These are phyloP conservation scores for Mustela lutreola DNA, from an alignment of 2,113 vertebrate genomes.

Conservation along the genomic window DNA sequence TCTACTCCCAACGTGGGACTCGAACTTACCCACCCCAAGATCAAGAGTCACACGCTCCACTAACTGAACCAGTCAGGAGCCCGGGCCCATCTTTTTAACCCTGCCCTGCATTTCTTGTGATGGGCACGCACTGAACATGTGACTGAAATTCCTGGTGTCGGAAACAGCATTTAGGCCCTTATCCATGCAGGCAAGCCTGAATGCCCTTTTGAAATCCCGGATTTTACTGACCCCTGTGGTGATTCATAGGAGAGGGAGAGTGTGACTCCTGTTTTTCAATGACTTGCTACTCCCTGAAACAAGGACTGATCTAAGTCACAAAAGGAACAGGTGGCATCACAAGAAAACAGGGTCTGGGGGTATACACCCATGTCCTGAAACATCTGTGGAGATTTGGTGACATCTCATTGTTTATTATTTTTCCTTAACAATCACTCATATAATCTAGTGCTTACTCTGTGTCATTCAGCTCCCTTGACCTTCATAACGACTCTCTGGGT, in stretches of 20 bases:
- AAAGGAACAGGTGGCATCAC: neutral
- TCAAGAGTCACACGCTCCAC: neutral
- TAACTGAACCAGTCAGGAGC: neutral
- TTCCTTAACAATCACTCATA: neutral
- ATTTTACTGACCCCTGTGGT: neutral
- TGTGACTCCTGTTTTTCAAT: neutral
- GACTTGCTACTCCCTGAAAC: neutral
- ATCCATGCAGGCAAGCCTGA: neutral
- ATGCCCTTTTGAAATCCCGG: conserved; percentile 41
- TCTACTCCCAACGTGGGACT: neutral
- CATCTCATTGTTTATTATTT: neutral
- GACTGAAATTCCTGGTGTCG: conserved; percentile 35
- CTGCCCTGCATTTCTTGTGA: neutral
- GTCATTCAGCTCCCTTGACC: neutral
- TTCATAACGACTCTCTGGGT: neutral
- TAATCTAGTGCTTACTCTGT: neutral
- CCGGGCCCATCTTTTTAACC: neutral
- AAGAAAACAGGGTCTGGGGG: neutral
- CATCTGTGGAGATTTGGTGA: neutral
- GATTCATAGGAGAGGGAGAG: neutral
- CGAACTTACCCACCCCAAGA: neutral
- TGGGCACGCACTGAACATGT: conserved; percentile 15
- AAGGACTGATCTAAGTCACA: neutral
- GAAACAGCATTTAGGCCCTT: neutral
- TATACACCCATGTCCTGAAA: neutral